Percentiles rank a stretch among this genome's conserved stretches.
These are phyloP conservation scores for Pseudomyrmex gracilis DNA, from an alignment of 1,140 invertebrate genomes.

Conservation along the genomic window DNA sequence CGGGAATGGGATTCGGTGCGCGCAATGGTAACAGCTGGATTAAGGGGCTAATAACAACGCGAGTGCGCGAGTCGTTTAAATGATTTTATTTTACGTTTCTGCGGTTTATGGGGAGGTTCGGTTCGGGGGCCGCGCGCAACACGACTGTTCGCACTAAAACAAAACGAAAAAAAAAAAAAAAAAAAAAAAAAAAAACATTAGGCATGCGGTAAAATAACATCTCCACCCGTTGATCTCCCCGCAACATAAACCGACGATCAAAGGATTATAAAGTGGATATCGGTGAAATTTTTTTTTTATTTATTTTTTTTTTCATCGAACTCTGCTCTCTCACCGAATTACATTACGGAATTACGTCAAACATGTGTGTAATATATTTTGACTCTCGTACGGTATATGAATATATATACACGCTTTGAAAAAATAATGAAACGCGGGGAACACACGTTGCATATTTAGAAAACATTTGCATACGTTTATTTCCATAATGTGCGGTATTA, in stretches of 20 bases:
- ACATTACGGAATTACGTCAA: neutral
- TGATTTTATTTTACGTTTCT: constrained; percentile 63
- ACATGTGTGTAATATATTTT: neutral
- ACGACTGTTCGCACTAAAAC: neutral
- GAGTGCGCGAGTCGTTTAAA: constrained; percentile 45
- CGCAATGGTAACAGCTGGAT: constrained; percentile 65
- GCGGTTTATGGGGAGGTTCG: constrained; percentile 60
- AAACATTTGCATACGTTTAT: constrained; percentile 6
- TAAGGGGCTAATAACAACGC: constrained; percentile 69
- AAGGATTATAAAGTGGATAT: neutral
- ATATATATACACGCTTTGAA: neutral
- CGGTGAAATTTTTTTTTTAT: neutral
- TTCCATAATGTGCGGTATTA: neutral
- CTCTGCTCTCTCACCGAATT: neutral
- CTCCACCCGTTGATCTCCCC: constrained; percentile 50
- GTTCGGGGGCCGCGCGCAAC: neutral
- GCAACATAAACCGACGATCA: constrained; percentile 36
- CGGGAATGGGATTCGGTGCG: constrained; percentile 66
- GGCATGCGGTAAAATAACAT: constrained; percentile 50
- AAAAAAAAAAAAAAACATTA: constrained; percentile 6
- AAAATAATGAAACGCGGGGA: neutral
- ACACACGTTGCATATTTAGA: neutral
- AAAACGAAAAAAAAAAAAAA: neutral
- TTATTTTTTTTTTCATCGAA: no score
- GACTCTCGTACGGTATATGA: neutral